Evolutionary conservation across 2,113 vertebrate genomes (phyloP), one percentile per base, ranked within the genome.

Genomic region (Pluvianellus socialis): DNA sequence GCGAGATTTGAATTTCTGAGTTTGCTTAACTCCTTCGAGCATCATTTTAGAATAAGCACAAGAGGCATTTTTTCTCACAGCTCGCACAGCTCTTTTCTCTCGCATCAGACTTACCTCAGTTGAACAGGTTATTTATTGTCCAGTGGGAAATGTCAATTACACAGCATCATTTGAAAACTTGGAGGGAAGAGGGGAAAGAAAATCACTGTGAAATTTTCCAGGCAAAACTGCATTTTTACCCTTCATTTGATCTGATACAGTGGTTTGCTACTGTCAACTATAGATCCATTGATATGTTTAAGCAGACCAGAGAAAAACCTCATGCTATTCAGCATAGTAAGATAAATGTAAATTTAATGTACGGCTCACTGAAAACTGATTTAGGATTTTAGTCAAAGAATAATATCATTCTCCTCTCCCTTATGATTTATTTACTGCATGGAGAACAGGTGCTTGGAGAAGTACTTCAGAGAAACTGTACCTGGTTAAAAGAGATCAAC

Each of bases 21-120:
- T 63, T 95, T 91, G 53, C 70, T 94, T 81, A 96, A 91, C 52
- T 96, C 93, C 94, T 94, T 79, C 84, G 84, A 97, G 88, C 74
- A 96, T 96, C 8, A 4, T 62, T 97, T 77, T 88, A 88, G 90
- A 91, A 53, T 40, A 96, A 94, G 96, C 56, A 77, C 35, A 94
- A 83, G 61, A 95, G 70, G 55, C 62, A 95, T 92, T 87, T 96
- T 86, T 95, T 86, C 90, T 70, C 68, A 90, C 85, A 90, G 71
- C 23, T 76, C 66, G 72, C 71, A 8, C 58, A 74, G 45, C 71
- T 81, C 65, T 94, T 24, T 88, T 75, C 59, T 95, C 50, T 96
- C 49, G 19, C 79, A 66, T 73, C 65, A 92, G 86, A 89, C 80
- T 89, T 89, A 88, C 50, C 62, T 67, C 75, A 68, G 73, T 27